Conservation (phyloP, 2,888 invertebrate genomes). For the Esperia sulphurella region DNA sequence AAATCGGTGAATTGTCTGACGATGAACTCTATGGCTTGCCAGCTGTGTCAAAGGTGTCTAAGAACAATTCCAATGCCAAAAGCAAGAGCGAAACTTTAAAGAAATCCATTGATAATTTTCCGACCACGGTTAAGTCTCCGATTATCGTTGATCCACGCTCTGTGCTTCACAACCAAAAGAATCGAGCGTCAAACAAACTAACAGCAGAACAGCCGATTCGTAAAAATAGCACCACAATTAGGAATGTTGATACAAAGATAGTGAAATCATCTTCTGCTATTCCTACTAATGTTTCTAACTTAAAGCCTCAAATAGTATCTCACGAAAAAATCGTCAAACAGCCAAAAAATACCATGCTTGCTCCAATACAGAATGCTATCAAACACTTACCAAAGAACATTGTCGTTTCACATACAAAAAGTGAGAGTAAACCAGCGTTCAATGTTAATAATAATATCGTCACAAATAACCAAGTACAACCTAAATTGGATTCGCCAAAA, state of each 20-base stretch:
- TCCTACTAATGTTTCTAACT: background rate
- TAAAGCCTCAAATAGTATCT: conserved; percentile 5
- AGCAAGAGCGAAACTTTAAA: background rate
- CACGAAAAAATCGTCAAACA: conserved; percentile 2
- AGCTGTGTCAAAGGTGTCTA: conserved; percentile 17
- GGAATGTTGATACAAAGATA: background rate
- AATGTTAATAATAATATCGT: conserved; percentile 8
- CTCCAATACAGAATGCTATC: background rate
- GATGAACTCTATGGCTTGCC: conserved; percentile 48
- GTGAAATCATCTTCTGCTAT: background rate
- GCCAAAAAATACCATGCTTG: background rate
- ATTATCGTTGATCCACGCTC: background rate
- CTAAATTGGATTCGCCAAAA: conserved; percentile 22
- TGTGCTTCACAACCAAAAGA: background rate
- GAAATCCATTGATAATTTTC: background rate
- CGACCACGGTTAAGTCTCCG: background rate
- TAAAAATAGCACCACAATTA: background rate
- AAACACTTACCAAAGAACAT: conserved; percentile 1
- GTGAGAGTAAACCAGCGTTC: background rate
- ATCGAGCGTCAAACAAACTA: background rate
- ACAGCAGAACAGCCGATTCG: background rate
- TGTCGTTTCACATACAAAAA: background rate
- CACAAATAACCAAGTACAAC: conserved; percentile 11
- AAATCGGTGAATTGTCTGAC: conserved; percentile 65
- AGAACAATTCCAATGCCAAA: background rate